These are phyloP conservation scores for Petromus typicus DNA, from an alignment of 2,113 vertebrate genomes.

Conservation along the genomic window DNA sequence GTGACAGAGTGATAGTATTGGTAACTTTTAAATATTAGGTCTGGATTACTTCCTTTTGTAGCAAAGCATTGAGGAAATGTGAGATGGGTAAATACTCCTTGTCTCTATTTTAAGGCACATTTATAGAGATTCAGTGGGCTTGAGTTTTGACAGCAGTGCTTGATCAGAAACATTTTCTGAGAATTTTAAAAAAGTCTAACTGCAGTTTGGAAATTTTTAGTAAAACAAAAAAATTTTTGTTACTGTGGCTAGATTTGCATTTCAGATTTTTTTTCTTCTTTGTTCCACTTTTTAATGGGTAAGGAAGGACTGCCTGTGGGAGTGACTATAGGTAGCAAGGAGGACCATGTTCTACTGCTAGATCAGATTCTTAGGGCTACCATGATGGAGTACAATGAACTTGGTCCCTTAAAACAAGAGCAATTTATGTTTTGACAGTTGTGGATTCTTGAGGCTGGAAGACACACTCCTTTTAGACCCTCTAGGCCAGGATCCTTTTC, in stretches of 20 bases:
- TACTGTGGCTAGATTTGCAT: slow-evolving; percentile 7
- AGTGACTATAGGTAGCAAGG: rapidly evolving
- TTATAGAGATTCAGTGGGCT: slow-evolving; percentile 71
- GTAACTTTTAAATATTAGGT: slow-evolving; percentile 71
- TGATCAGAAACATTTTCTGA: slow-evolving; percentile 61
- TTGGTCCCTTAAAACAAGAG: not conserved
- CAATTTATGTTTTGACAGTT: not conserved
- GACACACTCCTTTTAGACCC: not conserved
- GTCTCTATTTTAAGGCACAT: slow-evolving; percentile 60
- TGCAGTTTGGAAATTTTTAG: slow-evolving; percentile 46
- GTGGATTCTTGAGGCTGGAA: not conserved
- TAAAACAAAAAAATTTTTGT: not conserved
- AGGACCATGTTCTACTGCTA: not conserved
- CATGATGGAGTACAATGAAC: not conserved
- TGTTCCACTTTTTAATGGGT: not conserved
- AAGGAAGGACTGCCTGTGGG: not conserved
- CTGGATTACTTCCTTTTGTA: slow-evolving; percentile 69
- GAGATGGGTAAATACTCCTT: slow-evolving; percentile 59
- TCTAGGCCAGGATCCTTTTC: not conserved
- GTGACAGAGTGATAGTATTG: slow-evolving; percentile 52
- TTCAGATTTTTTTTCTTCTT: slow-evolving; percentile 2
- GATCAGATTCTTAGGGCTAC: not conserved
- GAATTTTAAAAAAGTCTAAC: slow-evolving; percentile 19
- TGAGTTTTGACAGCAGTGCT: slow-evolving; percentile 75
- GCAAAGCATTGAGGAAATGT: slow-evolving; percentile 39